These are phyloP conservation scores for Mimumesa dahlbomi DNA, from an alignment of 2,888 invertebrate genomes.

Conservation along the genomic window DNA sequence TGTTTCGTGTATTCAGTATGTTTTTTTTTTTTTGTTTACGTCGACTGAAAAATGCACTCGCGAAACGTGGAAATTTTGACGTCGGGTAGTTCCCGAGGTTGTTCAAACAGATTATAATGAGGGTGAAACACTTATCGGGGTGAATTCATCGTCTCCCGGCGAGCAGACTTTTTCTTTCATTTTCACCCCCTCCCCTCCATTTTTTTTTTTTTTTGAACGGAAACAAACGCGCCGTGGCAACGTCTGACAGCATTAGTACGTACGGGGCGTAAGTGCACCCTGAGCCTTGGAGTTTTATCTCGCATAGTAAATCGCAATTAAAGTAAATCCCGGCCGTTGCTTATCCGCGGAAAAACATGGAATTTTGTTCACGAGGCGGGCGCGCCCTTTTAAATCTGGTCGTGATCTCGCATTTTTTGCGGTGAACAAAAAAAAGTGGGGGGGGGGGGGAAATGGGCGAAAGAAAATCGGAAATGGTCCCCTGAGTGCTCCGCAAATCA, in stretches of 20 bases:
- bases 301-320: conserved; percentile 61
- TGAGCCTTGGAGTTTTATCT: conserved; percentile 43
- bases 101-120: conserved; percentile 29
- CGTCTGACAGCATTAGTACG: conserved; percentile 25
- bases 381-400: conserved; percentile 41
- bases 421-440: too few relatives aligned
- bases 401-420: conserved; percentile 34
- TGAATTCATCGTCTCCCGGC: conserved; percentile 7
- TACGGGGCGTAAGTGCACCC: conserved; percentile 25
- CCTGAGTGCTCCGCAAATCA: conserved; percentile 7
- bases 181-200: too few relatives aligned
- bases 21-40: too few relatives aligned
- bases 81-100: conserved; percentile 5
- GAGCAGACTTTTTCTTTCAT: background rate
- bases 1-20: too few relatives aligned
- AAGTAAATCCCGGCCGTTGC: conserved; percentile 54
- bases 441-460: too few relatives aligned
- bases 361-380: conserved; percentile 44
- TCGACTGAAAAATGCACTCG: too few relatives aligned
- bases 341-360: conserved; percentile 44
- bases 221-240: background rate
- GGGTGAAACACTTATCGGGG: background rate
- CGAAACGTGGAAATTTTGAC: too few relatives aligned
- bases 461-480: background rate
- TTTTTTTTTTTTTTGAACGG: background rate